A percentile compares a stretch with the other conserved stretches of the same genome.
Evolutionary conservation across 2,113 vertebrate genomes (phyloP).

Genomic region (Marcusenius ussheri): DNA sequence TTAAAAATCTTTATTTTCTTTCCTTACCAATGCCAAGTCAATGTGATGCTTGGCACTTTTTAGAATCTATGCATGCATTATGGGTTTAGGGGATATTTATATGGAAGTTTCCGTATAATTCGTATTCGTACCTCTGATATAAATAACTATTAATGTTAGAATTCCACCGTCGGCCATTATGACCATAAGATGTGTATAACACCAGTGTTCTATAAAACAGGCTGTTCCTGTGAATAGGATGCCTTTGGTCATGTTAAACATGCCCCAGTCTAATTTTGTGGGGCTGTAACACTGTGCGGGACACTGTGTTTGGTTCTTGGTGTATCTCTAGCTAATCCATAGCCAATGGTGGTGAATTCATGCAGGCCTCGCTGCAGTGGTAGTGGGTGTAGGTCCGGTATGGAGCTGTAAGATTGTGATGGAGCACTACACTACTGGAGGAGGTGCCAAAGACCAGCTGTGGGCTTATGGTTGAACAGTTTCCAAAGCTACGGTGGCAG

Average conservation of each 20-base stretch:
- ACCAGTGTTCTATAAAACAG: neutral
- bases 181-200: neutral
- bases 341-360: neutral
- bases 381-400: neutral
- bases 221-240: neutral
- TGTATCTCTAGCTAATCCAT: neutral
- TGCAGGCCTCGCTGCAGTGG: neutral
- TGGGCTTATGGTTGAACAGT: neutral
- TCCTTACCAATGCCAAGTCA: neutral
- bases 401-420: neutral
- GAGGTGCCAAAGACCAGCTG: neutral
- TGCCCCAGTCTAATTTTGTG: neutral
- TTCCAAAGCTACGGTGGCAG: neutral
- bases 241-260: neutral
- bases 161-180: neutral
- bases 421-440: neutral
- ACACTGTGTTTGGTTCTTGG: neutral
- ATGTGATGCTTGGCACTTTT: slow-evolving; percentile 7
- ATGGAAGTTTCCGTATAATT: neutral
- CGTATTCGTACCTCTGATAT: neutral
- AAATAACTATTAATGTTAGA: neutral
- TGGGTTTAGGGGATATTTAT: neutral
- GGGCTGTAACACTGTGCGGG: neutral
- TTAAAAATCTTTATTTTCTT: neutral
- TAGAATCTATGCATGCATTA: neutral